Evolutionary conservation across 2,888 invertebrate genomes (phyloP).

Genomic region (Empis livida): DNA sequence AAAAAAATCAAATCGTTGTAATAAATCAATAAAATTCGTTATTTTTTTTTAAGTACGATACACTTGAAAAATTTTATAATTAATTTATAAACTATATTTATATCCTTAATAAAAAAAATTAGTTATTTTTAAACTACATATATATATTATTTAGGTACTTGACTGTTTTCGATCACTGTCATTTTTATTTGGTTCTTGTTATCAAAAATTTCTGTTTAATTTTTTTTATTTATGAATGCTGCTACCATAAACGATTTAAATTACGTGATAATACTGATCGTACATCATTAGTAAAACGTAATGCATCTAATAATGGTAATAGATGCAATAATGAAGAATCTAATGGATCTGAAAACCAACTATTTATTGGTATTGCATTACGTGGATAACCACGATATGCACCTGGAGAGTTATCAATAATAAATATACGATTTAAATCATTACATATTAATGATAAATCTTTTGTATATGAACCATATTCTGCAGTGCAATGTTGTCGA

Average conservation of each 20-base stretch:
- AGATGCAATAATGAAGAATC: conserved; percentile 88
- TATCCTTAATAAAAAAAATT: too few species aligned
- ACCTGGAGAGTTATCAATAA: conserved; percentile 93
- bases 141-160: neutral
- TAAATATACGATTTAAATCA: conserved; percentile 82
- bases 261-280: conserved; percentile 83
- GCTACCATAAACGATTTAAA: conserved; percentile 73
- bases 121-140: neutral
- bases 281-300: conserved; percentile 87
- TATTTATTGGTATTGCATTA: conserved; percentile 95
- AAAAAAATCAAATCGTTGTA: too few species aligned
- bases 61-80: too few species aligned
- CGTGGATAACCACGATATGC: conserved; percentile 94
- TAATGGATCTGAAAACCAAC: conserved; percentile 94
- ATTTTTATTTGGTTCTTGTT: neutral
- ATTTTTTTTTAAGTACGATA: too few species aligned
- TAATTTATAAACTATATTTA: too few species aligned
- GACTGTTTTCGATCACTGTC: neutral
- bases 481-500: conserved; percentile 87
- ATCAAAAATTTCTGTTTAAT: neutral
- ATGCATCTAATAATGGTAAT: conserved; percentile 87
- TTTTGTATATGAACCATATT: conserved; percentile 89
- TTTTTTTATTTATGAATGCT: conserved; percentile 12
- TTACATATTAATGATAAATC: conserved; percentile 86
- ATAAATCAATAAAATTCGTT: too few species aligned